A percentile compares a stretch with the other conserved stretches of the same genome.
These are phyloP conservation scores for Discoglossus pictus DNA, from an alignment of 2,797 vertebrate species.

Conservation along the genomic window DNA sequence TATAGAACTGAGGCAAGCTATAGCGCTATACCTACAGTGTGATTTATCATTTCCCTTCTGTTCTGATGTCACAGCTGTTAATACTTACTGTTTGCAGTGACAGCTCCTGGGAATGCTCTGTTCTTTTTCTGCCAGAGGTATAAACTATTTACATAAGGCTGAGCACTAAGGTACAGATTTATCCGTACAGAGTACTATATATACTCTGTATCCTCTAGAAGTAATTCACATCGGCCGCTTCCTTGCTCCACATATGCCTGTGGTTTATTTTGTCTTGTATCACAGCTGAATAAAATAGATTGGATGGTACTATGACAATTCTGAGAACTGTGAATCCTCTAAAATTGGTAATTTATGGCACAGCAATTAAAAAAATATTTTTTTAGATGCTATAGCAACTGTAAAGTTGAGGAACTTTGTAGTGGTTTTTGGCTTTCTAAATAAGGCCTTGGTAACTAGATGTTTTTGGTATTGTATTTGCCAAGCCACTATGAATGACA, in stretches of 20 bases:
- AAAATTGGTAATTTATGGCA: too few relatives aligned
- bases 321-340: too few relatives aligned
- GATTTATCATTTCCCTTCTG: slow-evolving; percentile 34
- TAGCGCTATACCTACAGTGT: slow-evolving; percentile 9
- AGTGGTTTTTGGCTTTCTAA: too few relatives aligned
- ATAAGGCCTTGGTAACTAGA: too few relatives aligned
- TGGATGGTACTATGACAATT: too few relatives aligned
- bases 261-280: not conserved
- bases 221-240: not conserved
- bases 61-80: slow-evolving; percentile 46
- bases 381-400: too few relatives aligned
- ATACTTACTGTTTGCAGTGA: slow-evolving; percentile 34
- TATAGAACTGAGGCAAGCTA: slow-evolving; percentile 12
- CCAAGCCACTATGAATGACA: too few relatives aligned
- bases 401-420: too few relatives aligned
- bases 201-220: slow-evolving; percentile 5
- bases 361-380: too few relatives aligned
- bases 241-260: not conserved
- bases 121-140: slow-evolving; percentile 35
- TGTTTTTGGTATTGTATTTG: too few relatives aligned
- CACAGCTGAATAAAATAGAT: too few relatives aligned
- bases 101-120: slow-evolving; percentile 34
- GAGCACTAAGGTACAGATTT: slow-evolving; percentile 18
- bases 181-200: slow-evolving; percentile 14
- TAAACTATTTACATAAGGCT: slow-evolving; percentile 39